A percentile compares a stretch with the other conserved stretches of the same genome.
Conservation (phyloP, 2,888 invertebrate species). For the Heliothis peltigera region DNA sequence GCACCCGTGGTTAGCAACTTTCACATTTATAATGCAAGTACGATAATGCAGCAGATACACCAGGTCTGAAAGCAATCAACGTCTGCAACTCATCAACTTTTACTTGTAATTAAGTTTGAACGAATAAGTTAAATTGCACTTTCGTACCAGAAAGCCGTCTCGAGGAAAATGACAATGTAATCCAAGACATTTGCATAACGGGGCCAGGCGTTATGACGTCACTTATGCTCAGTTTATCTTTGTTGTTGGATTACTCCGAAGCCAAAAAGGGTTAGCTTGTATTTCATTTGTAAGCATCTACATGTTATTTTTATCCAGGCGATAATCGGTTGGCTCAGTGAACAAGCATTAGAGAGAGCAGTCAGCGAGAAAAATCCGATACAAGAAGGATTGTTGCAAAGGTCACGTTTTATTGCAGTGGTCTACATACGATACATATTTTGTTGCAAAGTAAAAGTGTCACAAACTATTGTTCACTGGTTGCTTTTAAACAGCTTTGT, state of each 20-base stretch:
- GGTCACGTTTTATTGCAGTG: background rate
- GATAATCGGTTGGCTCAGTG: constrained; percentile 34
- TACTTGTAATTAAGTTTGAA: constrained; percentile 14
- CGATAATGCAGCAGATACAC: background rate
- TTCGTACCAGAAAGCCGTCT: constrained; percentile 45
- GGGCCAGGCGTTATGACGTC: constrained; percentile 43
- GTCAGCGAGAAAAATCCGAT: constrained; percentile 3
- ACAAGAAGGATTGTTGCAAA: background rate
- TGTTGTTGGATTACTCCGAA: constrained; percentile 52
- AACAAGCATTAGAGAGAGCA: constrained; percentile 23
- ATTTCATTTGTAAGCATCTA: constrained; percentile 38
- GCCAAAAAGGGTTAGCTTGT: constrained; percentile 41
- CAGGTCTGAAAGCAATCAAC: constrained; percentile 12
- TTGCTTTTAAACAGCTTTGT: no score
- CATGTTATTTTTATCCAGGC: constrained; percentile 41
- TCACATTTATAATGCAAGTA: no score
- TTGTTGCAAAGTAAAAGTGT: background rate
- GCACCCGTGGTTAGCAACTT: no score
- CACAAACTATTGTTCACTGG: no score
- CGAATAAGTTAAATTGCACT: constrained; percentile 50
- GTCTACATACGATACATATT: background rate
- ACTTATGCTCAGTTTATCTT: constrained; percentile 54
- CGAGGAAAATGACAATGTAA: constrained; percentile 53
- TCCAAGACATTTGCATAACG: constrained; percentile 54
- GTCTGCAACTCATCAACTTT: constrained; percentile 14